Percentiles rank a stretch among this genome's conserved stretches.
phyloP scores from a whole-genome alignment of 2,888 invertebrate species.

The Mythimna albipuncta region DNA sequence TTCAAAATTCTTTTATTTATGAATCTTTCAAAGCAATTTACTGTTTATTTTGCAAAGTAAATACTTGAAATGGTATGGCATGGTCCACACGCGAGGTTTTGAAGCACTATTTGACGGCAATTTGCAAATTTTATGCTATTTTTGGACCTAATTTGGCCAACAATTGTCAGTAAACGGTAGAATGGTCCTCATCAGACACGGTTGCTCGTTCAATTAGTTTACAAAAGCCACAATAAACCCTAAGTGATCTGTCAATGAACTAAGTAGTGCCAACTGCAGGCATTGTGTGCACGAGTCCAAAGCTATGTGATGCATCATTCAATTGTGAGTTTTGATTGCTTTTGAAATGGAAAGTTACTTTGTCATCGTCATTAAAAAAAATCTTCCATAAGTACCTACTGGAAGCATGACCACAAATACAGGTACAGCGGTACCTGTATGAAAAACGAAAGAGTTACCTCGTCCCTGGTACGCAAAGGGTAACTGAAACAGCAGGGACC shows the following conservation, averaged over 20 bases:
- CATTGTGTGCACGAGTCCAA: constrained; percentile 8
- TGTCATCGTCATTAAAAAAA: not conserved
- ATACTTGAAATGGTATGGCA: not conserved
- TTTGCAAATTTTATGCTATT: constrained; percentile 20
- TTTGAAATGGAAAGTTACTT: not conserved
- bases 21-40: not conserved
- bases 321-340: not conserved
- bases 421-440: too few species aligned
- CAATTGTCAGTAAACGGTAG: constrained; percentile 40
- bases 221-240: constrained; percentile 42
- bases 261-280: constrained; percentile 14
- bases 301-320: constrained; percentile 19
- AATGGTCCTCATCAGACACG: constrained; percentile 35
- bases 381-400: too few species aligned
- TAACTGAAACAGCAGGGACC: too few species aligned
- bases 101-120: constrained; percentile 1
- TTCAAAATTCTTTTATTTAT: not conserved
- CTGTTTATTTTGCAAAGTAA: not conserved
- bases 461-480: too few species aligned
- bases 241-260: constrained; percentile 36
- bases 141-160: constrained; percentile 37
- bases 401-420: too few species aligned
- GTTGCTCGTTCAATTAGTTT: constrained; percentile 43
- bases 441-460: too few species aligned
- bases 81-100: not conserved